Percentiles rank a stretch among this genome's conserved stretches.
Evolutionary conservation across 2,888 invertebrate genomes (phyloP).

Genomic region (Protonemura montana): DNA sequence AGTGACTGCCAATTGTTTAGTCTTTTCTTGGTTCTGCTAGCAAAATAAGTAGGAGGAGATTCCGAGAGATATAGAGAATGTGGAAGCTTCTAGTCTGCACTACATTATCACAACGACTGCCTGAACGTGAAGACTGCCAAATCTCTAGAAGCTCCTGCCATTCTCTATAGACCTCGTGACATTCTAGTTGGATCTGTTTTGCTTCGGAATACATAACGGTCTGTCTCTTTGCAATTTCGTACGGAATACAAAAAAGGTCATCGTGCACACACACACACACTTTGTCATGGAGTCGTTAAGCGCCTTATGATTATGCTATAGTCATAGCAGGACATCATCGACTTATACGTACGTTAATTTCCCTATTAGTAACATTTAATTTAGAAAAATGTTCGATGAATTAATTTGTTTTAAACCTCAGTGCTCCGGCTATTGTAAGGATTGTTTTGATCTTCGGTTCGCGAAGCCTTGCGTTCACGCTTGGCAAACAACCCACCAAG

Average conservation of each 20-base stretch:
- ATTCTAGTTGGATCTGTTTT: not conserved
- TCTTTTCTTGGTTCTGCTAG: not conserved
- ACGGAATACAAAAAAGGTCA: not conserved
- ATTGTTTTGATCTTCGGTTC: conserved; percentile 61
- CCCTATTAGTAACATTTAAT: not conserved
- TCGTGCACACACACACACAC: not conserved
- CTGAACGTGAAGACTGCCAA: not conserved
- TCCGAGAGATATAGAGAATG: not conserved
- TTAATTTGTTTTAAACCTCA: conserved; percentile 55
- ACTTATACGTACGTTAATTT: not conserved
- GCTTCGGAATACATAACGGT: not conserved
- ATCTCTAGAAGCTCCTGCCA: not conserved
- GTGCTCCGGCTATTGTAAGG: conserved; percentile 58
- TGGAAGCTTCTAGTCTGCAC: not conserved
- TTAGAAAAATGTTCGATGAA: not conserved
- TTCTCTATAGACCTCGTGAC: not conserved
- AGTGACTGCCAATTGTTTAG: not conserved
- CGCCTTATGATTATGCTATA: not conserved
- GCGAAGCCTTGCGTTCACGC: conserved; percentile 66
- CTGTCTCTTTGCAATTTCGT: not conserved
- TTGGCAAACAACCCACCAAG: conserved; percentile 66
- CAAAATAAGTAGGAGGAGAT: not conserved
- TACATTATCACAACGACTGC: not conserved
- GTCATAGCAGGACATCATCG: not conserved
- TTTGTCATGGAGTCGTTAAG: not conserved